Evolutionary conservation across 2,113 vertebrate genomes (phyloP).

Genomic region (Sturnus vulgaris): DNA sequence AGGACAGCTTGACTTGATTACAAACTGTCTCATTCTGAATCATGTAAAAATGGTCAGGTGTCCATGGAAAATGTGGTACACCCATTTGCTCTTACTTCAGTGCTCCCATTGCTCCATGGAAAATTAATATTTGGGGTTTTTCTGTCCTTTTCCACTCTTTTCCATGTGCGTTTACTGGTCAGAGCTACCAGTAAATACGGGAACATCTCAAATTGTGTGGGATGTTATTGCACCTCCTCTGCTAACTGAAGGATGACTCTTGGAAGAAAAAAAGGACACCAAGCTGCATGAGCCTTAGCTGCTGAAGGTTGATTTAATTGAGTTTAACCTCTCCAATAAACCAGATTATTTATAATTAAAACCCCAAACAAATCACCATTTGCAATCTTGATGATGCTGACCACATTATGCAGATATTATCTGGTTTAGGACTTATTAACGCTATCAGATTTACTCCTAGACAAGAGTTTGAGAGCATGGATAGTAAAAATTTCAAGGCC

Average conservation of each 20-base stretch:
- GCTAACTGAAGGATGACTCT: background rate
- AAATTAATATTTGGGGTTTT: background rate
- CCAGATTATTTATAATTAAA: background rate
- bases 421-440: background rate
- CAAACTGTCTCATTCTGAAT: background rate
- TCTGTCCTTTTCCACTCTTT: background rate
- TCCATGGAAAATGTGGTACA: background rate
- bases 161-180: background rate
- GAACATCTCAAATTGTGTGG: background rate
- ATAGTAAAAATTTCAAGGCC: background rate
- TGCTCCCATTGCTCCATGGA: background rate
- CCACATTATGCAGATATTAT: background rate
- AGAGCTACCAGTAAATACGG: background rate
- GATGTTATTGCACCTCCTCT: background rate
- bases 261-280: background rate
- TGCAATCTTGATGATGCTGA: background rate
- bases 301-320: background rate
- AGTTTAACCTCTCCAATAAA: background rate
- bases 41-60: background rate
- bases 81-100: background rate
- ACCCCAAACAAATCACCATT: background rate
- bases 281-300: background rate
- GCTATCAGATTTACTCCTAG: background rate
- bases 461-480: background rate
- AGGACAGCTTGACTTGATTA: slow-evolving; percentile 16